A percentile compares a stretch with the other conserved stretches of the same genome.
Conservation (phyloP, 1,140 invertebrate genomes). For the Aricia agestis region DNA sequence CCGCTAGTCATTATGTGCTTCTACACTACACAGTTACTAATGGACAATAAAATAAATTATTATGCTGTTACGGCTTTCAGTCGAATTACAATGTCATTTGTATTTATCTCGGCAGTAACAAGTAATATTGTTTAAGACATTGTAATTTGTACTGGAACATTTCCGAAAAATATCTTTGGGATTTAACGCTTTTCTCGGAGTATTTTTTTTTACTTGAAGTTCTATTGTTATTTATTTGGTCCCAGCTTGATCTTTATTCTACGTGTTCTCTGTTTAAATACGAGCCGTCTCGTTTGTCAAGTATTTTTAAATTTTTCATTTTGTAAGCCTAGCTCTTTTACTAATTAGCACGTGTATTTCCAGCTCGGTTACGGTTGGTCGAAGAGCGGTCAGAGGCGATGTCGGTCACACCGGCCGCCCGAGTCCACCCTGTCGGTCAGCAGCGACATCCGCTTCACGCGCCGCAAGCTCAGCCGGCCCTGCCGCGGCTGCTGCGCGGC, state of each 20-base stretch:
- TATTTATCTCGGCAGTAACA: not conserved
- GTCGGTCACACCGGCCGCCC: slow-evolving; percentile 49
- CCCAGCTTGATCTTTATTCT: no score
- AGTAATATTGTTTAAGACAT: not conserved
- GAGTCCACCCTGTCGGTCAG: slow-evolving; percentile 88
- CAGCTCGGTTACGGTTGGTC: slow-evolving; percentile 68
- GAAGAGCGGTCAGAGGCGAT: slow-evolving; percentile 47
- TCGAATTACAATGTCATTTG: not conserved
- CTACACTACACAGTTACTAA: not conserved
- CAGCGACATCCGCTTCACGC: slow-evolving; percentile 90
- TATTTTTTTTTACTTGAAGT: no score
- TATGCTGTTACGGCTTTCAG: not conserved
- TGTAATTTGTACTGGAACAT: no score
- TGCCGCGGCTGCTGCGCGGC: slow-evolving; percentile 90
- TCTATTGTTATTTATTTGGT: no score
- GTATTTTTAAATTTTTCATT: no score
- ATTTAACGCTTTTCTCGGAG: no score
- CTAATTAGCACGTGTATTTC: slow-evolving; percentile 5
- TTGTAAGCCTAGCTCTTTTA: no score
- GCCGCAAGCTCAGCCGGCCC: slow-evolving; percentile 86
- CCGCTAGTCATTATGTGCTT: not conserved
- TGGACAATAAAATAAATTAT: not conserved
- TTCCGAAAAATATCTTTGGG: no score
- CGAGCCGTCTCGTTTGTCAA: no score
- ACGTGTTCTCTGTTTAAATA: no score